These are phyloP conservation scores for Protobothrops mucrosquamatus DNA, from an alignment of 2,113 vertebrate genomes.

Conservation along the genomic window DNA sequence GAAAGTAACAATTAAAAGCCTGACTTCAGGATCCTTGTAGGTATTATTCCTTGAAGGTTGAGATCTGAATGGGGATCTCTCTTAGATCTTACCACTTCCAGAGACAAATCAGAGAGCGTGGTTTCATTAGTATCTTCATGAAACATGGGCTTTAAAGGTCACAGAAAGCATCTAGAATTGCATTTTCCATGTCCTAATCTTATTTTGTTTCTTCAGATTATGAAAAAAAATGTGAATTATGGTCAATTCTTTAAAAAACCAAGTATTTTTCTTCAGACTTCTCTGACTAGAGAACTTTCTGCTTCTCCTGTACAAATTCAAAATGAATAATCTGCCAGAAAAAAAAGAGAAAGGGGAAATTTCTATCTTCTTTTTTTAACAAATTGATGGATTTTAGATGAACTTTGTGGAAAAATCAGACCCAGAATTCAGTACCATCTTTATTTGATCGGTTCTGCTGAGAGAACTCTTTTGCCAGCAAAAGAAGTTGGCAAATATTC, in stretches of 20 bases:
- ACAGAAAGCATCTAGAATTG: neutral
- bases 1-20: neutral
- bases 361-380: neutral
- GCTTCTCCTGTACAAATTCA: neutral
- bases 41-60: neutral
- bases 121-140: neutral
- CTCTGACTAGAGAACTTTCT: neutral
- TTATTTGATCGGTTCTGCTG: neutral
- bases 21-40: neutral
- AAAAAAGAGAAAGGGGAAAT: neutral
- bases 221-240: neutral
- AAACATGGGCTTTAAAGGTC: neutral
- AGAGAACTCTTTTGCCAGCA: neutral
- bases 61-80: neutral
- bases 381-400: neutral
- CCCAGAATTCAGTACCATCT: neutral
- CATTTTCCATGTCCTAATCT: neutral
- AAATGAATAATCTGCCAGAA: neutral
- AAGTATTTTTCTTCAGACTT: neutral
- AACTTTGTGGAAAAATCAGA: neutral
- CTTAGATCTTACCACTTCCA: neutral
- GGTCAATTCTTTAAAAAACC: neutral
- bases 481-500: neutral
- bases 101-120: neutral
- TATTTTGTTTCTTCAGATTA: neutral